A percentile compares a stretch with the other conserved stretches of the same genome.
Conservation (phyloP, 23 tunicate genomes). For the Halocynthia aurantium region DNA sequence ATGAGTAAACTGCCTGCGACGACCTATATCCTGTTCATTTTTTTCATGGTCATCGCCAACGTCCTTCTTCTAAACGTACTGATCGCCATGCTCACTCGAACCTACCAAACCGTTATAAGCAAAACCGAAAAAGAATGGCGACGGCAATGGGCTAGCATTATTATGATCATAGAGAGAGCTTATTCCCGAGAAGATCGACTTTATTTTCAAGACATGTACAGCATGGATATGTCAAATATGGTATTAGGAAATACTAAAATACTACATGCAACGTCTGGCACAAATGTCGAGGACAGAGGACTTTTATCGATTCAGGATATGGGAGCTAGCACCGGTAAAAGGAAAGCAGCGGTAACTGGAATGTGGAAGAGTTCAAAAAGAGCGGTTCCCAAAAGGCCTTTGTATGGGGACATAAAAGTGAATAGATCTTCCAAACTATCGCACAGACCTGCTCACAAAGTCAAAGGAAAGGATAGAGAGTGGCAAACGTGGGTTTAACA, state of each 20-base stretch:
- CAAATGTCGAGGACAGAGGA: not conserved
- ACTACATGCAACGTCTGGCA: not conserved
- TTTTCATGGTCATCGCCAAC: slow-evolving; percentile 74
- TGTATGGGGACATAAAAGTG: too few species aligned
- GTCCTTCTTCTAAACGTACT: slow-evolving; percentile 80
- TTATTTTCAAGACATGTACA: slow-evolving; percentile 53
- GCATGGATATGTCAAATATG: slow-evolving; percentile 36
- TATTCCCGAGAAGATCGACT: slow-evolving; percentile 34
- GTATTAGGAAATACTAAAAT: slow-evolving; percentile 50
- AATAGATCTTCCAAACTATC: too few species aligned
- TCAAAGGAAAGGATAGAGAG: too few species aligned
- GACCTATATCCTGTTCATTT: slow-evolving; percentile 53
- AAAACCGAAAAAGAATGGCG: slow-evolving; percentile 66
- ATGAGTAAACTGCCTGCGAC: slow-evolving; percentile 42
- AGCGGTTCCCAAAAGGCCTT: not conserved
- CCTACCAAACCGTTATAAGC: slow-evolving; percentile 54
- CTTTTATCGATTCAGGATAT: slow-evolving; percentile 20
- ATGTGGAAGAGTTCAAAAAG: slow-evolving; percentile 9
- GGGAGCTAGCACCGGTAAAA: slow-evolving; percentile 8
- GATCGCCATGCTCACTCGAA: slow-evolving; percentile 92
- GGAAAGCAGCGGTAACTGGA: slow-evolving; percentile 10
- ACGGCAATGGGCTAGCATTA: slow-evolving; percentile 85
- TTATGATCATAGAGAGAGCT: slow-evolving; percentile 67
- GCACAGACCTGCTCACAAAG: too few species aligned
- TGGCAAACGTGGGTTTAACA: too few species aligned